A percentile compares a stretch with the other conserved stretches of the same genome.
Conservation (phyloP, 1,140 invertebrate species). For the Neodiprion lecontei region DNA sequence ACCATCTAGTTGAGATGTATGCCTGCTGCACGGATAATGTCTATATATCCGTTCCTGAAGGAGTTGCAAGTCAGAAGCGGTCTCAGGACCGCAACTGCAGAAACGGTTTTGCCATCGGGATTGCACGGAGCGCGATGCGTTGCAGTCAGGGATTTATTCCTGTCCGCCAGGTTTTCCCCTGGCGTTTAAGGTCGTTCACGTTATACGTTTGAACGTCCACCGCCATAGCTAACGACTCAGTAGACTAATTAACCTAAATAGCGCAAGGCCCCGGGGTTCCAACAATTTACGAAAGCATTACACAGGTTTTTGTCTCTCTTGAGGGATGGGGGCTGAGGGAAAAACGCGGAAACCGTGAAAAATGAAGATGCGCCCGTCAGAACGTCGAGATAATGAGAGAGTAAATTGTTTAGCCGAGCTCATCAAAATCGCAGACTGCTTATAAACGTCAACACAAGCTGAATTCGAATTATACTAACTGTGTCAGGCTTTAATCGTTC, state of each 20-base stretch:
- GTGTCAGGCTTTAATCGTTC: neutral
- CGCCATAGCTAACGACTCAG: neutral
- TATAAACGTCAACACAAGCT: too few species aligned
- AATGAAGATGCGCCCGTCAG: neutral
- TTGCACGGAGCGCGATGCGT: neutral
- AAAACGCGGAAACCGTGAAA: neutral
- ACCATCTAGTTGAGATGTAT: too few species aligned
- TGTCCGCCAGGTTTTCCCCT: neutral
- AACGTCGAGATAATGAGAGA: neutral
- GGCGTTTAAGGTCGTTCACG: neutral
- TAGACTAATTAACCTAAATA: slow-evolving; percentile 1
- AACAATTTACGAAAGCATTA: neutral
- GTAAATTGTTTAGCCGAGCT: neutral
- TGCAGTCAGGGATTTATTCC: neutral
- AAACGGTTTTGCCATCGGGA: too few species aligned
- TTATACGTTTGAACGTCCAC: neutral
- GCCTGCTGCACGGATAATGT: too few species aligned
- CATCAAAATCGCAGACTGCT: too few species aligned
- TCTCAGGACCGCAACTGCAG: too few species aligned
- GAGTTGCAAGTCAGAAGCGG: too few species aligned
- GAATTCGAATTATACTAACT: too few species aligned
- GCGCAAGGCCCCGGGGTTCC: neutral
- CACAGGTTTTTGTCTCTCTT: neutral
- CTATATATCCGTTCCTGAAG: too few species aligned
- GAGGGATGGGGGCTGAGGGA: neutral